Evolutionary conservation across 2,113 vertebrate species (phyloP).

Genomic region (Platycercus adscitus): DNA sequence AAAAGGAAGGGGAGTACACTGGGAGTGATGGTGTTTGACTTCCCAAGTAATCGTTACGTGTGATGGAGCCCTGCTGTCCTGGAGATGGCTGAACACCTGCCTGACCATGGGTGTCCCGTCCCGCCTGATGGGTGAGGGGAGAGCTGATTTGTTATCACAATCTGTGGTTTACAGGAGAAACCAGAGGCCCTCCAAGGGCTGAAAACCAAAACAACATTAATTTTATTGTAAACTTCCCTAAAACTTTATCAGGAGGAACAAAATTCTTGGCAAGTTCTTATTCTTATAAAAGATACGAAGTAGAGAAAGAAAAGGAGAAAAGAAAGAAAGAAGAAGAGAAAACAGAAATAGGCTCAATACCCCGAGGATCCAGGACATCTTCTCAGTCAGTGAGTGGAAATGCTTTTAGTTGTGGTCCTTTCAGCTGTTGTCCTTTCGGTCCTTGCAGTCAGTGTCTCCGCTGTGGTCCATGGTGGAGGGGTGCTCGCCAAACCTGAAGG

Average conservation of each 20-base stretch:
- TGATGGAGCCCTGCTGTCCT: neutral
- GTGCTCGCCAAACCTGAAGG: neutral
- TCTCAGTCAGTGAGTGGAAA: neutral
- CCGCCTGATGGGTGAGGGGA: neutral
- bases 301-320: neutral
- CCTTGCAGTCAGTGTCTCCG: neutral
- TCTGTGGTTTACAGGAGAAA: neutral
- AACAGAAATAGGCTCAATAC: neutral
- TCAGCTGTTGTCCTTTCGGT: neutral
- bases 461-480: neutral
- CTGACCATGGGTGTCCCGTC: neutral
- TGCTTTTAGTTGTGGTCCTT: neutral
- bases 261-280: neutral
- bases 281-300: neutral
- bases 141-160: neutral
- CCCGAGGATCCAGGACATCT: neutral
- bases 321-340: neutral
- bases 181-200: neutral
- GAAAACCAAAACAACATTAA: neutral
- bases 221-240: neutral
- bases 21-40: neutral
- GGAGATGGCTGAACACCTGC: neutral
- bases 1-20: neutral
- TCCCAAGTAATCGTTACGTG: neutral
- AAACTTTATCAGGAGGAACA: neutral